Evolutionary conservation across 2,797 vertebrate species (phyloP).

Genomic region (Chaetodon trifasciatus): DNA sequence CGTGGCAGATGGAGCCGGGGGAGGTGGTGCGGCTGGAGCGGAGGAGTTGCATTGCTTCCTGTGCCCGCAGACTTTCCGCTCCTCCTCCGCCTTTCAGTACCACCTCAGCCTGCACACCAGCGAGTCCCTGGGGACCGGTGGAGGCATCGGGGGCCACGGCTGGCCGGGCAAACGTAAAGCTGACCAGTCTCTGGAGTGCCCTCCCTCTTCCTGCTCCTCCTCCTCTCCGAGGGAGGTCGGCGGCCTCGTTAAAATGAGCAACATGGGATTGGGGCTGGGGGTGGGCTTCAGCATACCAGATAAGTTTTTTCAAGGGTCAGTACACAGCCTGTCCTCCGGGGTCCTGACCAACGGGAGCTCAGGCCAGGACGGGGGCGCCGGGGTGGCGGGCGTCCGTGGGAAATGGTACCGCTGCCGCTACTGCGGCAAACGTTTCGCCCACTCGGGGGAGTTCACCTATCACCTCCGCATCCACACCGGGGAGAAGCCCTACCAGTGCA

Average conservation of each 20-base stretch:
- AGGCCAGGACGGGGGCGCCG: slow-evolving; percentile 12
- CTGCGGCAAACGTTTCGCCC: slow-evolving; percentile 96
- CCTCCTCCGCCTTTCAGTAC: slow-evolving; percentile 90
- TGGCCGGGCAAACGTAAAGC: slow-evolving; percentile 89
- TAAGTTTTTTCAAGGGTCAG: slow-evolving; percentile 67
- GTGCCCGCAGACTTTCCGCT: slow-evolving; percentile 92
- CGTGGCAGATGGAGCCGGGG: background rate
- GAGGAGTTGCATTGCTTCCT: slow-evolving; percentile 91
- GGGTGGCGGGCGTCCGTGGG: slow-evolving; percentile 49
- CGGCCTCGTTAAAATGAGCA: slow-evolving; percentile 67
- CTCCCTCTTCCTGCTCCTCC: slow-evolving; percentile 71
- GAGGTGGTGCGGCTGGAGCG: slow-evolving; percentile 58
- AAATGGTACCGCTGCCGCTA: slow-evolving; percentile 95
- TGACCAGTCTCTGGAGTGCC: slow-evolving; percentile 84
- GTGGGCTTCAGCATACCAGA: slow-evolving; percentile 65
- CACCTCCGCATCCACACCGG: slow-evolving; percentile 97
- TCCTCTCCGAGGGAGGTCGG: slow-evolving; percentile 74
- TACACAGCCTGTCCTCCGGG: slow-evolving; percentile 43
- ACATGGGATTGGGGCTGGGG: slow-evolving; percentile 68
- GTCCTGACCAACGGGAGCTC: slow-evolving; percentile 66
- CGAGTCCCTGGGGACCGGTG: slow-evolving; percentile 41
- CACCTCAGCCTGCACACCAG: slow-evolving; percentile 92
- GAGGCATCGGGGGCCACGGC: slow-evolving; percentile 29
- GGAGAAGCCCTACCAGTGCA: slow-evolving; percentile 98
- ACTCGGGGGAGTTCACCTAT: slow-evolving; percentile 98